These are phyloP conservation scores for Columbina picui DNA, from an alignment of 2,113 vertebrate genomes.

Conservation along the genomic window DNA sequence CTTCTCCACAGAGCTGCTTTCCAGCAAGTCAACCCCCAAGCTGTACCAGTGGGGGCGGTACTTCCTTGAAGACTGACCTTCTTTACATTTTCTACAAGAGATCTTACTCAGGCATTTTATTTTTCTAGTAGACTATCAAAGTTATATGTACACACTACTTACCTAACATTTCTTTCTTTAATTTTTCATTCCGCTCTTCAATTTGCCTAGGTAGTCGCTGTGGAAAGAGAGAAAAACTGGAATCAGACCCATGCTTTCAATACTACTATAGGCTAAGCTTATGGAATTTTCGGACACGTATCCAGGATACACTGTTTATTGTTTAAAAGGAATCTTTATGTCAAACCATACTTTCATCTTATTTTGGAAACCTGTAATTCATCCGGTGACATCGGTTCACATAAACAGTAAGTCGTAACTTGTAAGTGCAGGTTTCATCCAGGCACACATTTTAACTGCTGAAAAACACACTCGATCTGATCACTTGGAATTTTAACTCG, in stretches of 20 bases:
- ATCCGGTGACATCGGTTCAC: neutral
- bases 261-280: neutral
- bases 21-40: no score
- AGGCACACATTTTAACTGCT: neutral
- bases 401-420: neutral
- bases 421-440: neutral
- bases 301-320: neutral
- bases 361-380: neutral
- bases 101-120: neutral
- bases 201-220: slow-evolving; percentile 94
- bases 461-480: neutral
- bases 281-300: neutral
- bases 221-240: slow-evolving; percentile 10
- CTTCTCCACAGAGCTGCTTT: no score
- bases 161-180: slow-evolving; percentile 98
- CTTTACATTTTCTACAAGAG: neutral
- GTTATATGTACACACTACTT: slow-evolving; percentile 25
- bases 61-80: neutral
- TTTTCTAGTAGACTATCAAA: neutral
- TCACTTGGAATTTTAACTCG: neutral
- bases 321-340: neutral
- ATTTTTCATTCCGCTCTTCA: slow-evolving; percentile 91
- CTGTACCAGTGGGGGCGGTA: neutral
- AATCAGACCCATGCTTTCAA: neutral
- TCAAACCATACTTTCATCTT: neutral